Percentiles rank a stretch among this genome's conserved stretches.
phyloP scores from a whole-genome alignment of 2,113 vertebrate species.

The Cardinalis cardinalis region DNA sequence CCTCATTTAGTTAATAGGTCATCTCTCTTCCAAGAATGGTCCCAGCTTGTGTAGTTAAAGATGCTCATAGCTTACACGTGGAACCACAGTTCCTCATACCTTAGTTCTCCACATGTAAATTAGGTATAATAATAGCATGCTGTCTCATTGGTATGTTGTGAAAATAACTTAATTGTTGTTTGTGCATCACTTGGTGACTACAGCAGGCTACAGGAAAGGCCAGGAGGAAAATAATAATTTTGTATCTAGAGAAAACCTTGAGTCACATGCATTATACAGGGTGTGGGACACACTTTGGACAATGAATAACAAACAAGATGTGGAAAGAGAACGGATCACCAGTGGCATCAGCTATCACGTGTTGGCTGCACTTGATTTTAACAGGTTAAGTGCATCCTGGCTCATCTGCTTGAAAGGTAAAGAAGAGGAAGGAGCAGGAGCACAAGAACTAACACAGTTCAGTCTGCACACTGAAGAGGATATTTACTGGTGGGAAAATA shows the following conservation, averaged over 20 bases:
- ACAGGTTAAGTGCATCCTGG: background rate
- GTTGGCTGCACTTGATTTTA: background rate
- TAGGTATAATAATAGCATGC: slow-evolving; percentile 31
- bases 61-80: background rate
- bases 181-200: background rate
- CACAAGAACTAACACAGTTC: background rate
- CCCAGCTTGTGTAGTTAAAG: background rate
- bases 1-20: slow-evolving; percentile 25
- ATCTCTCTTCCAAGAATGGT: background rate
- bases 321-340: slow-evolving; percentile 7
- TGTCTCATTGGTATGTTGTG: slow-evolving; percentile 7
- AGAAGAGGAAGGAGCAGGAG: background rate
- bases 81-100: slow-evolving; percentile 39
- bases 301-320: slow-evolving; percentile 16
- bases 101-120: slow-evolving; percentile 24
- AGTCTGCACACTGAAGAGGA: background rate
- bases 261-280: slow-evolving; percentile 23
- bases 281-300: background rate
- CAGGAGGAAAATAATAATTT: slow-evolving; percentile 52
- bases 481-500: background rate
- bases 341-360: background rate
- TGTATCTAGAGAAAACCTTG: slow-evolving; percentile 27
- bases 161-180: slow-evolving; percentile 65
- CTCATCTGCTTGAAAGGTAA: background rate
- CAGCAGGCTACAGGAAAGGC: slow-evolving; percentile 19